phyloP scores from a whole-genome alignment of 2,888 invertebrate species.

The Trimorus sp. region DNA sequence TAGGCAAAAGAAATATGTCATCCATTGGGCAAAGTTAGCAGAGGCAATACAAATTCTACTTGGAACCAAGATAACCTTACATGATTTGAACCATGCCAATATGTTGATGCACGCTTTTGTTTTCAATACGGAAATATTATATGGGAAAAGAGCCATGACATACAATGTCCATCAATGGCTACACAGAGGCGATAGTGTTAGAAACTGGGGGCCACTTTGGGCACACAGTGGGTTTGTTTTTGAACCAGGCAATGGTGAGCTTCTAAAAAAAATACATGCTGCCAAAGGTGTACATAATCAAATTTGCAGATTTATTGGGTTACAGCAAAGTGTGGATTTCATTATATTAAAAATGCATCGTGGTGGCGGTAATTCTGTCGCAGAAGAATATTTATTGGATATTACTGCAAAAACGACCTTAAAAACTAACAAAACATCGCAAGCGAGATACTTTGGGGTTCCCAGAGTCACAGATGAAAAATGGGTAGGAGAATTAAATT shows the following conservation, averaged over 20 bases:
- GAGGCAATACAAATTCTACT: constrained; percentile 29
- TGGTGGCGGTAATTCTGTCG: background rate
- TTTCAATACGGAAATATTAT: background rate
- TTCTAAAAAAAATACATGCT: constrained; percentile 19
- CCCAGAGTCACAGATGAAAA: constrained; percentile 1
- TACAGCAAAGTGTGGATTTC: background rate
- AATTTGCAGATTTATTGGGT: constrained; percentile 10
- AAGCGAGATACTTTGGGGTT: constrained; percentile 16
- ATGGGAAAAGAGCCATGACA: constrained; percentile 1
- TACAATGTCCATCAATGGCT: constrained; percentile 1
- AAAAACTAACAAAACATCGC: constrained; percentile 11
- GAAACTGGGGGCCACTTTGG: constrained; percentile 6
- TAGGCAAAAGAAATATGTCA: constrained; percentile 18
- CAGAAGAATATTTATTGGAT: constrained; percentile 10
- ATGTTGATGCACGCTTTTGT: background rate
- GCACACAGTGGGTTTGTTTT: constrained; percentile 1
- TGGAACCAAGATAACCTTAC: background rate
- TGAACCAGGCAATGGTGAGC: background rate
- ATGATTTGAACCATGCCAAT: background rate
- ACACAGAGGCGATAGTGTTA: background rate
- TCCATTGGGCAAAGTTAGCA: constrained; percentile 31
- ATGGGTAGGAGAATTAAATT: constrained; percentile 12
- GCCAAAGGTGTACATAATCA: constrained; percentile 17
- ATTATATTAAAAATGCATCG: constrained; percentile 6
- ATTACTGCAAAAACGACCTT: background rate